Evolutionary conservation across 2,888 invertebrate species (phyloP).

Genomic region (Rhyacophila evoluta): DNA sequence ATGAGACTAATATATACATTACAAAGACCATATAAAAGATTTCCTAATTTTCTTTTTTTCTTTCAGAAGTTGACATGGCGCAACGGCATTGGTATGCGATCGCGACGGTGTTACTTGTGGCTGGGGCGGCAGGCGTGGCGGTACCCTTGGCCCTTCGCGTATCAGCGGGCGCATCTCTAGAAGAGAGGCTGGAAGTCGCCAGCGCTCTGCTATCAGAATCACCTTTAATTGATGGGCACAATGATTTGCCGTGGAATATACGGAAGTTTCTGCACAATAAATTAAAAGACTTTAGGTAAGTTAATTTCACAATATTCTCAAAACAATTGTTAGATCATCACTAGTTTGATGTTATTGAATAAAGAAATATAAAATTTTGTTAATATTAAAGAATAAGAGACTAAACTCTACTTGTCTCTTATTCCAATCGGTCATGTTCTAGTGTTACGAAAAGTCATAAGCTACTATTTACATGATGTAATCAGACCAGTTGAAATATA

Average conservation of each 20-base stretch:
- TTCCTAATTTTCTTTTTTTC: not conserved
- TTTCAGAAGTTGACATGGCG: constrained; percentile 69
- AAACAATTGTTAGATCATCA: no score
- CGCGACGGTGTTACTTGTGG: constrained; percentile 73
- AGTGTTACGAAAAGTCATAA: no score
- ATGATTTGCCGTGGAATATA: constrained; percentile 84
- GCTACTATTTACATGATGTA: no score
- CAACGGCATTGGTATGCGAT: constrained; percentile 75
- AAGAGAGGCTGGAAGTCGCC: constrained; percentile 74
- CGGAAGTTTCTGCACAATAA: constrained; percentile 82
- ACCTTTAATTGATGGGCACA: constrained; percentile 80
- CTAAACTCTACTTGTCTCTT: no score
- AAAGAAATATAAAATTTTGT: no score
- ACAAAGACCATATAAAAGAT: no score
- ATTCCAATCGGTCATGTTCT: no score
- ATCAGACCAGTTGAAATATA: no score
- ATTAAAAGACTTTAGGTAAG: constrained; percentile 75
- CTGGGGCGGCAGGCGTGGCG: constrained; percentile 76
- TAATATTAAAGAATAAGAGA: no score
- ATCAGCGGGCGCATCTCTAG: constrained; percentile 74
- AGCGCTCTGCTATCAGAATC: constrained; percentile 73
- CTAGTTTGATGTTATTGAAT: no score
- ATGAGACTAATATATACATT: no score
- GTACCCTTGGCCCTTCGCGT: constrained; percentile 76
- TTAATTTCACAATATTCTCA: no score